Percentiles rank a stretch among this genome's conserved stretches.
These are phyloP conservation scores for Rotaria socialis DNA, from an alignment of 2,888 invertebrate genomes.

Conservation along the genomic window DNA sequence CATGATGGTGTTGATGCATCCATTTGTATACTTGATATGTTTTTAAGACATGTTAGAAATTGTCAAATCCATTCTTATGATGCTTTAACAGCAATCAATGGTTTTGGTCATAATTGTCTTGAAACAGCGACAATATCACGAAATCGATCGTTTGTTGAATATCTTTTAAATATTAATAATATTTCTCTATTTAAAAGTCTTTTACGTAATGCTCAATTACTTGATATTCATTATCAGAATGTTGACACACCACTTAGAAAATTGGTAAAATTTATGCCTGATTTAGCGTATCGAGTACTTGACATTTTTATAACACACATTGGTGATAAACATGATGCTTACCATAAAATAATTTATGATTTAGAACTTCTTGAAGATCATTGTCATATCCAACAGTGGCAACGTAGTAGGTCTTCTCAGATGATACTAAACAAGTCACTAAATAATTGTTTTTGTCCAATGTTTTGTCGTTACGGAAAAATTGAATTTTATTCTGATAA, in stretches of 20 bases:
- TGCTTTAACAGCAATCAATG: slow-evolving; percentile 34
- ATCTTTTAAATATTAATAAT: not conserved
- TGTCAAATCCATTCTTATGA: not conserved
- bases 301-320: slow-evolving; percentile 23
- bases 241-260: slow-evolving; percentile 53
- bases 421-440: not conserved
- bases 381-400: not conserved
- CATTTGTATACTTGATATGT: not conserved
- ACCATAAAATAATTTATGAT: not conserved
- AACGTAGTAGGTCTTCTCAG: not conserved
- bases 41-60: not conserved
- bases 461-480: not conserved
- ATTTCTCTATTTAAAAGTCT: not conserved
- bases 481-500: not conserved
- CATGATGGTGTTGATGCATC: not conserved
- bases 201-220: not conserved
- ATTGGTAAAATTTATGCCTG: slow-evolving; percentile 56
- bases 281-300: slow-evolving; percentile 48
- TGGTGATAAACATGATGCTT: not conserved
- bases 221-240: slow-evolving; percentile 26
- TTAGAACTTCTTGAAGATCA: slow-evolving; percentile 8
- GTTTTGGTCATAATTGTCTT: slow-evolving; percentile 50
- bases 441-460: not conserved
- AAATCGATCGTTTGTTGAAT: not conserved
- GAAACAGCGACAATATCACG: slow-evolving; percentile 50